Evolutionary conservation across 2,113 vertebrate genomes (phyloP), one percentile per base, ranked within the genome.

Genomic region (Gadus macrocephalus): DNA sequence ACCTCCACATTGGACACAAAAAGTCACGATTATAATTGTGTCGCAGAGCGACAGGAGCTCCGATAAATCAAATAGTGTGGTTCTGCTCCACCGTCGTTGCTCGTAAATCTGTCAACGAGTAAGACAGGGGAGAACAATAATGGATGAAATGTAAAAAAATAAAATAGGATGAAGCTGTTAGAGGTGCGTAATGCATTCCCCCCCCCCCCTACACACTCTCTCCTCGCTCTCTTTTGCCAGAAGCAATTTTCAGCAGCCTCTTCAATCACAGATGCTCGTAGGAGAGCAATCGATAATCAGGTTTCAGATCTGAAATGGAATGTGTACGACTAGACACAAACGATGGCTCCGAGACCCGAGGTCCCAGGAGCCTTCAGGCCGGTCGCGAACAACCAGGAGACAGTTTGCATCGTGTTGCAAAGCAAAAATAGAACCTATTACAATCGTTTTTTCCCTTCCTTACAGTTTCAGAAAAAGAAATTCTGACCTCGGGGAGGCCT

Each of bases 121-220:
- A 14, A 35, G 8, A 49, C 42, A 14, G 8, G 9, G 42, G 42
- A 12, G 27, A 28, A 19, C 64, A 27, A 72, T 28, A 70, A 68
- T 9, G 60, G 66, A 71, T 61, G 64, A 80, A 69, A 79, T 62
- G 27, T 62, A 70, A 62, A 38, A 6, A 68, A 28, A 3, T 49
- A 7, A 64, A 25, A 66, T 79, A 81, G 68, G 70, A 77, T 67
- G 56, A 67, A 70, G 68, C 65, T 69, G 59, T 79, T 71, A 74
- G 61, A 3, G 15, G 11, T 5, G 25, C 15, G 67, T 11, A 53
- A 53, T 59, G 60, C 63, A 53, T 69, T 71, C 59, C 25, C 16
- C n/a, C 42, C 8, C 42, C 38, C 38, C 4, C 38, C 38, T 3
- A 6, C 38, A 2, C 38, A 42, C 42, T 12, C 42, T 49, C 42